Evolutionary conservation across 2,888 invertebrate species (phyloP).

Genomic region (Amblyteles armatorius): DNA sequence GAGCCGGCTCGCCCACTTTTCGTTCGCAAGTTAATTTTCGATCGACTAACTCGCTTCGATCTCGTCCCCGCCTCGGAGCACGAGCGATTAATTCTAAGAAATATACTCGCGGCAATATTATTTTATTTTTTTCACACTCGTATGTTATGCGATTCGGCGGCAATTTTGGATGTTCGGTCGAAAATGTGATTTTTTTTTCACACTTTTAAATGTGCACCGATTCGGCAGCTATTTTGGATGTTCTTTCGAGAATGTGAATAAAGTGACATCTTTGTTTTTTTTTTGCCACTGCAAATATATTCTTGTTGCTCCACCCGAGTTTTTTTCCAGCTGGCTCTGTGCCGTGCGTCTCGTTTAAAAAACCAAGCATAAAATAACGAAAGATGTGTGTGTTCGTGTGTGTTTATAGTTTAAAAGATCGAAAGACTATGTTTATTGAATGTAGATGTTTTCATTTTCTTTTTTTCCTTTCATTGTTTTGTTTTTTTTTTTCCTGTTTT

Average conservation of each 20-base stretch:
- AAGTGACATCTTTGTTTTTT: slow-evolving; percentile 47
- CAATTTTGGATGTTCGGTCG: slow-evolving; percentile 30
- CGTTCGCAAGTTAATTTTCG: slow-evolving; percentile 25
- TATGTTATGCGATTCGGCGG: not conserved
- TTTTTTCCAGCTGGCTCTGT: slow-evolving; percentile 52
- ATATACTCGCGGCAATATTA: slow-evolving; percentile 57
- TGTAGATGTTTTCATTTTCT: slow-evolving; percentile 50
- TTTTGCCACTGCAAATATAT: slow-evolving; percentile 62
- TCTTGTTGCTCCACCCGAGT: slow-evolving; percentile 61
- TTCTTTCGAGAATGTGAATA: slow-evolving; percentile 56
- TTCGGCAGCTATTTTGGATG: slow-evolving; percentile 31
- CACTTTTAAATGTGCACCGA: not conserved
- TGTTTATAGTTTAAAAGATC: slow-evolving; percentile 71
- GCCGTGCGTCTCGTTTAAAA: slow-evolving; percentile 56
- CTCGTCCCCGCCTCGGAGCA: slow-evolving; percentile 33
- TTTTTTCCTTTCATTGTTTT: slow-evolving; percentile 13
- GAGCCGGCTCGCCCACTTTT: not conserved
- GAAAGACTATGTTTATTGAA: slow-evolving; percentile 71
- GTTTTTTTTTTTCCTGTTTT: slow-evolving; percentile 73
- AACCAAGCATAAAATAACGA: slow-evolving; percentile 62
- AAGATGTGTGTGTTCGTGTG: slow-evolving; percentile 35
- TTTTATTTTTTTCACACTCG: slow-evolving; percentile 23
- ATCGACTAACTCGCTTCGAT: slow-evolving; percentile 9
- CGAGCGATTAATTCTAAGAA: slow-evolving; percentile 51
- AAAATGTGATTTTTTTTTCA: no score